These are phyloP conservation scores for Octonoba sinensis DNA, from an alignment of 2,888 invertebrate species.

Conservation along the genomic window DNA sequence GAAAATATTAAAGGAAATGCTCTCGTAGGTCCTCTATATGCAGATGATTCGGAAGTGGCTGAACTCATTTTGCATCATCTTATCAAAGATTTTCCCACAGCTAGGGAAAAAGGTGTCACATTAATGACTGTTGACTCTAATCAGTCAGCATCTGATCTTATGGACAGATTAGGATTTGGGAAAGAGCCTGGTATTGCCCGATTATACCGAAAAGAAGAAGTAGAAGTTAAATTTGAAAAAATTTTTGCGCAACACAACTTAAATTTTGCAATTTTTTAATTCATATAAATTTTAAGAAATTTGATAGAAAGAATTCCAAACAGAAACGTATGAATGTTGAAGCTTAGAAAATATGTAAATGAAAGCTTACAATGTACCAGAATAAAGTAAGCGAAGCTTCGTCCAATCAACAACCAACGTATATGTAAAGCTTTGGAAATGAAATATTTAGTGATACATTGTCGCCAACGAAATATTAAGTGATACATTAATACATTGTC, in stretches of 20 bases:
- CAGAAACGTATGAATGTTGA: no score
- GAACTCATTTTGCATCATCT: slow-evolving; percentile 30
- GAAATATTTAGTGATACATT: no score
- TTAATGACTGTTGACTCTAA: slow-evolving; percentile 64
- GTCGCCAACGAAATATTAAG: no score
- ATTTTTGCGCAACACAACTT: slow-evolving; percentile 65
- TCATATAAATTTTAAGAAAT: not conserved
- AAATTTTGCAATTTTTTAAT: slow-evolving; percentile 66
- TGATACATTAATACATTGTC: no score
- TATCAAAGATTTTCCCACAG: slow-evolving; percentile 37
- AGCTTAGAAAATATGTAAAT: no score
- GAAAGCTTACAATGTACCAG: no score
- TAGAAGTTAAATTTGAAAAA: slow-evolving; percentile 59
- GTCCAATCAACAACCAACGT: no score
- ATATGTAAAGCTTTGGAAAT: no score
- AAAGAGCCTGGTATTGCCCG: slow-evolving; percentile 53
- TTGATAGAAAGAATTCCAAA: no score
- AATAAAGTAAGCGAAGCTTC: no score
- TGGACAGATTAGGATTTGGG: slow-evolving; percentile 61
- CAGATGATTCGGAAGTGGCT: slow-evolving; percentile 32
- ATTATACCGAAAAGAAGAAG: slow-evolving; percentile 53
- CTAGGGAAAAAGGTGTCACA: slow-evolving; percentile 33
- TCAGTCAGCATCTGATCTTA: slow-evolving; percentile 51
- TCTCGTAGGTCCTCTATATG: slow-evolving; percentile 48
- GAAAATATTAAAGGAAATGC: slow-evolving; percentile 43